Evolutionary conservation across 2,113 vertebrate species (phyloP).

Genomic region (Prionailurus bengalensis): DNA sequence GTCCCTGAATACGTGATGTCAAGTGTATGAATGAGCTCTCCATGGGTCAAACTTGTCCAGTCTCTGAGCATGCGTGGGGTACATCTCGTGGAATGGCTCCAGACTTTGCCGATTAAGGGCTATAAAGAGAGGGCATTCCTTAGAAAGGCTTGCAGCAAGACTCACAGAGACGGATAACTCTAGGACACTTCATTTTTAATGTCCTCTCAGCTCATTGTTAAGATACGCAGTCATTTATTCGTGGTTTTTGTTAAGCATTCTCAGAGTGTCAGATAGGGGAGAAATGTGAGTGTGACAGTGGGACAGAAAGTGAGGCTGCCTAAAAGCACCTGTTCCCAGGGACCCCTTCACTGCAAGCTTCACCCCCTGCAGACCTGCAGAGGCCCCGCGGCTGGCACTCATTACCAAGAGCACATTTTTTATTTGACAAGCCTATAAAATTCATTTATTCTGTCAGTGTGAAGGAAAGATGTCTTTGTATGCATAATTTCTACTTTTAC

Average conservation of each 20-base stretch:
- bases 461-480: not conserved
- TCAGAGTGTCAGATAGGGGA: not conserved
- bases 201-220: constrained; percentile 1
- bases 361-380: too few relatives aligned
- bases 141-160: not conserved
- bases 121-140: not conserved
- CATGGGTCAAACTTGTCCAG: not conserved
- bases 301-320: not conserved
- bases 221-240: not conserved
- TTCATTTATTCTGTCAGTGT: not conserved
- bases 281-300: not conserved
- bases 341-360: not conserved
- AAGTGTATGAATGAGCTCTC: not conserved
- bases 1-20: not conserved
- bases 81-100: not conserved
- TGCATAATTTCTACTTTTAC: not conserved
- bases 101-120: not conserved
- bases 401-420: not conserved
- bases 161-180: not conserved
- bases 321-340: not conserved
- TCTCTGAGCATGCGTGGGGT: rapidly evolving
- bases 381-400: not conserved
- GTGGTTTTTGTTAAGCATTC: not conserved
- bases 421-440: not conserved
- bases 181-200: constrained; percentile 7